Evolutionary conservation across 2,797 vertebrate species (phyloP), one percentile per base, ranked within the genome.

Genomic region (Chrysocyon brachyurus): DNA sequence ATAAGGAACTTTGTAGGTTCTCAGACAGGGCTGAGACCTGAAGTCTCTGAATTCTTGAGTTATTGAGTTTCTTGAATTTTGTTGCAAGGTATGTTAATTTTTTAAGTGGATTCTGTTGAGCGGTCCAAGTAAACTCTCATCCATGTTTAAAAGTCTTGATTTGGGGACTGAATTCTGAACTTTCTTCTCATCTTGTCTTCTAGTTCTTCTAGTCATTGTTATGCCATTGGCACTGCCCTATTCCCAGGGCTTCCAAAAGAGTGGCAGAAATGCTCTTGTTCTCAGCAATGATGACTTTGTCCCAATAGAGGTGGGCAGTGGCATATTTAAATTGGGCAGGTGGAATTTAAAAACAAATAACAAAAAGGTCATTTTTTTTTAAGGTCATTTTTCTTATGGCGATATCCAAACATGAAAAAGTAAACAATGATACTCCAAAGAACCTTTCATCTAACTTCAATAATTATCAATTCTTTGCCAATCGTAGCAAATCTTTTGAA

Each of bases 31-130:
- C 28, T 78, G 46, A 96, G 31, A 33, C 36, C 36, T 73, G 36
- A 70, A 54, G 36, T 87, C 70, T 93, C 73, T 90, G 70, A 78
- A 92, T 86, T 97, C 81, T 92, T 56, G 28, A 97, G 78, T 87
- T 56, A 78, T 36, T 61, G 33, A 40, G 9, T 83, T 90, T 95
- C n/a, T 72, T 96, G 31, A 21, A 91, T 82, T 92, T 97, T 19
- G 36, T n/a, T 75, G 17, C 61, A 88, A 16, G 31, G 12, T 21
- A 19, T 85, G 3, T 70, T 66, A 36, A 49, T 82, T 64, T 75
- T 26, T 40, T 26, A 31, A 73, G 24, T 31, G 11, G 9, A 6
- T 68, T 97, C 49, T 73, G 0, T 46, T 59, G 10, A 96, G 66
- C 56, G 22, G 8, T 89, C 31, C 54, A 77, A 33, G 8, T 87